phyloP scores from a whole-genome alignment of 2,888 invertebrate species.

The Hyalella azteca region DNA sequence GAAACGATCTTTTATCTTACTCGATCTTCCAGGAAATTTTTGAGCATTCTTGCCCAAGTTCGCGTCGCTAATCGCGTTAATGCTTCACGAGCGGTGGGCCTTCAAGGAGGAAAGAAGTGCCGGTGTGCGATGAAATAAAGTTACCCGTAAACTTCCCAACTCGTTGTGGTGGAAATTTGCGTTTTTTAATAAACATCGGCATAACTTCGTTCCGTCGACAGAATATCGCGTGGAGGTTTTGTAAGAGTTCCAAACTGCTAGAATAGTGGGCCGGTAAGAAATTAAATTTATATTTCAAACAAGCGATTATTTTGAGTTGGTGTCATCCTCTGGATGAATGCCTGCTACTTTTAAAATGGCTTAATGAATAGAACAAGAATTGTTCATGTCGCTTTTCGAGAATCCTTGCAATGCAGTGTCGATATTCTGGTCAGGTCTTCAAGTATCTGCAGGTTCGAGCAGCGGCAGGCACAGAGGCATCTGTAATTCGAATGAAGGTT shows the following conservation, averaged over 20 bases:
- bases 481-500: slow-evolving; percentile 13
- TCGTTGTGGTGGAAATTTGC: not conserved
- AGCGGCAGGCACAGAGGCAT: not conserved
- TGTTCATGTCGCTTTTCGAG: too few species aligned
- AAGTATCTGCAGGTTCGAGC: too few species aligned
- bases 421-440: too few species aligned
- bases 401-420: too few species aligned
- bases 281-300: too few species aligned
- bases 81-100: not conserved
- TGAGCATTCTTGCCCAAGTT: not conserved
- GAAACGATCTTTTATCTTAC: not conserved
- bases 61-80: slow-evolving; percentile 17
- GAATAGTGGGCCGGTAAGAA: too few species aligned
- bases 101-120: not conserved
- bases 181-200: slow-evolving; percentile 20
- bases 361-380: too few species aligned
- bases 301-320: too few species aligned
- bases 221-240: too few species aligned
- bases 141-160: not conserved
- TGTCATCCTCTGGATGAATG: too few species aligned
- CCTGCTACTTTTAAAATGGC: too few species aligned
- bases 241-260: too few species aligned
- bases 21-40: not conserved
- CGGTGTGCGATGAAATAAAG: not conserved
- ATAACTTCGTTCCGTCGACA: not conserved